Evolutionary conservation across 2,113 vertebrate genomes (phyloP), one percentile per base, ranked within the genome.

Genomic region (Acrocephalus arundinaceus): DNA sequence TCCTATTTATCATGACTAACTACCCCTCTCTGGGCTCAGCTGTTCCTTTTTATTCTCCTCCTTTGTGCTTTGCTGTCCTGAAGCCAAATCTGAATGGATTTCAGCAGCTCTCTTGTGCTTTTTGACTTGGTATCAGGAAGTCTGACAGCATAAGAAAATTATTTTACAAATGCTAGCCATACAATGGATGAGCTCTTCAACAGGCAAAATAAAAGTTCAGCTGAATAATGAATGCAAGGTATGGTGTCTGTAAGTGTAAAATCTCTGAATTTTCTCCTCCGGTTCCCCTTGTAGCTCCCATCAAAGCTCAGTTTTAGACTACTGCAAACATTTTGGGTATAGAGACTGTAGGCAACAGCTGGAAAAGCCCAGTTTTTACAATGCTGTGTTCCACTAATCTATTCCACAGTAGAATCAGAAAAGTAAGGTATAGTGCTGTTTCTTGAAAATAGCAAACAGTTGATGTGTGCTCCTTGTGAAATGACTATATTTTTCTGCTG

Each of bases 1-100:
- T 94, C 55, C 63, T 89, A 31, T 78, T 91, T 87, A 35, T 81
- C 46, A 70, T 93, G 39, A 85, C 71, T 90, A 83, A 70, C 85
- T 75, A 93, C 39, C 46, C 81, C 75, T 88, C n/a, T 90, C 65
- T 83, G 4, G 54, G 46, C 71, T 95, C 85, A 94, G 91, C 71
- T 93, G 86, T 90, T 96, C 39, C 18, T 87, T 93, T 95, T 72
- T 85, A 76, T 95, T 86, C 21, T 91, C 8, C 23, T 75, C 11
- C 21, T 96, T 79, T 89, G 54, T 89, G 58, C 79, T 91, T 83
- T 91, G 68, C 87, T 86, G 71, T 93, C 37, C 59, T 43, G 71
- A 87, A 91, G 78, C 67, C 75, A 94, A 93, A 90, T 83, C 51
- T 86, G 82, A 91, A 79, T 48, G 63, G 33, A 80, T 83, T 95